Evolutionary conservation across 2,113 vertebrate species (phyloP).

Genomic region (Anseranas semipalmata): DNA sequence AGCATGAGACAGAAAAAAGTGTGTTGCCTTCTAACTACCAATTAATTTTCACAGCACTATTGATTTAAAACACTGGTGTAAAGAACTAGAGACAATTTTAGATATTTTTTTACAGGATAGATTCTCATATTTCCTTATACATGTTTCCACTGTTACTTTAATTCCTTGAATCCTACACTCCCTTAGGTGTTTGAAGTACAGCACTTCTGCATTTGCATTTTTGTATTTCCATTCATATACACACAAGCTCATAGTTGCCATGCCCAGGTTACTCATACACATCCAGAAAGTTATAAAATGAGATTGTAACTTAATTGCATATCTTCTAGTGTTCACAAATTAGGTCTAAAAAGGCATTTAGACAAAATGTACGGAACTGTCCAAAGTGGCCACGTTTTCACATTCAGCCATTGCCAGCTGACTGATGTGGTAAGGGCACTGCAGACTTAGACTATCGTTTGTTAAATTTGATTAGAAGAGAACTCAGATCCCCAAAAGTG

Average conservation of each 20-base stretch:
- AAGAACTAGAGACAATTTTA: neutral
- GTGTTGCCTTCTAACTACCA: neutral
- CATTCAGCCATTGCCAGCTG: neutral
- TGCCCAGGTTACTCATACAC: neutral
- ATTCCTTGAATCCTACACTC: neutral
- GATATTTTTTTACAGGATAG: neutral
- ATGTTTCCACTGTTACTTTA: neutral
- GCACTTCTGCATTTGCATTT: neutral
- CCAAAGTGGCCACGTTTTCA: neutral
- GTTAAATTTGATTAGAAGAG: neutral
- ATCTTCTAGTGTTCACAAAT: neutral
- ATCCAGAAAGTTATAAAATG: neutral
- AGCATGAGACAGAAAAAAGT: neutral
- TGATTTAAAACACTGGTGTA: neutral
- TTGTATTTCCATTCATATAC: neutral
- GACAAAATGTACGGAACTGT: neutral
- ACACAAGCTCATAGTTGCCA: neutral
- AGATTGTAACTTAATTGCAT: neutral
- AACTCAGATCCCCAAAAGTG: neutral
- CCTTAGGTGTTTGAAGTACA: neutral
- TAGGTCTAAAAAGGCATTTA: neutral
- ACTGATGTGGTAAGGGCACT: neutral
- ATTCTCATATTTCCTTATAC: neutral
- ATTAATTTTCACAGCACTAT: neutral
- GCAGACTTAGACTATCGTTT: neutral